phyloP scores from a whole-genome alignment of 2,888 invertebrate genomes.

The Arrhopalites spinosus region DNA sequence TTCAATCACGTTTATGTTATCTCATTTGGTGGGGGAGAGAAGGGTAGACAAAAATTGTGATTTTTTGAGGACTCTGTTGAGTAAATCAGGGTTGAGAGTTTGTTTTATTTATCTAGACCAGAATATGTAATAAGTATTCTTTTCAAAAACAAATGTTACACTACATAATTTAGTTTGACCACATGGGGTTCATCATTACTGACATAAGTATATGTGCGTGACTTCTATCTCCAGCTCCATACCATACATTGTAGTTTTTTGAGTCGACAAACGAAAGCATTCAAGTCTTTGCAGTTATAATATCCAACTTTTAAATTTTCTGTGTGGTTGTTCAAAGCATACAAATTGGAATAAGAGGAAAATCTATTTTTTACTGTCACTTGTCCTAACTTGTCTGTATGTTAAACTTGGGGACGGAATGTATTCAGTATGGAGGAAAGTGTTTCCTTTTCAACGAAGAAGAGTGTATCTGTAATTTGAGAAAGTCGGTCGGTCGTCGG shows the following conservation, averaged over 20 bases:
- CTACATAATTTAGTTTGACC: conserved; percentile 18
- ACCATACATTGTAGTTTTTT: neutral
- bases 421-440: conserved; percentile 32
- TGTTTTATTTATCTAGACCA: neutral
- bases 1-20: neutral
- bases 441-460: conserved; percentile 23
- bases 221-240: neutral
- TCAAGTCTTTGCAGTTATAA: conserved; percentile 16
- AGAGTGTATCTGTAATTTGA: conserved; percentile 35
- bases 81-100: neutral
- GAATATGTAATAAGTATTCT: neutral
- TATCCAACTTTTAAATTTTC: conserved; percentile 16
- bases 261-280: neutral
- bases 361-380: conserved; percentile 30
- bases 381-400: conserved; percentile 17
- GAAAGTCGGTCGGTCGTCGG: conserved; percentile 32
- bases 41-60: conserved; percentile 8
- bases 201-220: neutral
- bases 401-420: conserved; percentile 19
- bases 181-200: conserved; percentile 6
- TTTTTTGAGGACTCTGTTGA: conserved; percentile 8
- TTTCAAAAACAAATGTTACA: conserved; percentile 18
- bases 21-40: neutral
- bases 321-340: conserved; percentile 8
- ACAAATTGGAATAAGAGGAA: conserved; percentile 19